Percentiles rank a stretch among this genome's conserved stretches.
phyloP scores from a whole-genome alignment of 2,797 vertebrate genomes.

The Erpetoichthys calabaricus region DNA sequence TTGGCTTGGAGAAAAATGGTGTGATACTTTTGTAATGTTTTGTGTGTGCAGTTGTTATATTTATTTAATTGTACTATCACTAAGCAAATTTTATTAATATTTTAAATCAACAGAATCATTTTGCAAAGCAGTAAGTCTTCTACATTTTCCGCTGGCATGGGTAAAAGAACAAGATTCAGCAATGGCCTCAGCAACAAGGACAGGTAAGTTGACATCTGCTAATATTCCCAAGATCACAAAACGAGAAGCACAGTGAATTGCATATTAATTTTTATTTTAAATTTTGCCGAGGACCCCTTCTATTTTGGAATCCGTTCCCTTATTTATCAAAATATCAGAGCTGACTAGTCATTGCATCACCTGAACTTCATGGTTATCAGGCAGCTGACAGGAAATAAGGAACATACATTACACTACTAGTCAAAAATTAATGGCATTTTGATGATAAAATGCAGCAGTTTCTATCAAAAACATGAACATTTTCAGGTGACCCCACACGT shows the following conservation, averaged over 20 bases:
- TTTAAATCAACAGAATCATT: conserved; percentile 61
- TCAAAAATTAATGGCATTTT: too few relatives aligned
- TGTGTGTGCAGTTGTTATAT: neutral
- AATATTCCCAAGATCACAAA: too few relatives aligned
- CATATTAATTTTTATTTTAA: conserved; percentile 9
- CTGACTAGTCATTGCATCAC: too few relatives aligned
- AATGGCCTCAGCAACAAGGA: conserved; percentile 61
- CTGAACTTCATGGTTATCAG: too few relatives aligned
- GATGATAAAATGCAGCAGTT: too few relatives aligned
- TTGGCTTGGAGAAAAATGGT: too few relatives aligned
- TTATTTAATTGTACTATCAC: conserved; percentile 11
- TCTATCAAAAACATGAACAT: too few relatives aligned
- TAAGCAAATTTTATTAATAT: conserved; percentile 19
- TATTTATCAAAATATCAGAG: neutral
- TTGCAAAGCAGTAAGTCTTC: conserved; percentile 70
- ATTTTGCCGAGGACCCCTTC: conserved; percentile 10
- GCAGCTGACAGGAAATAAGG: too few relatives aligned
- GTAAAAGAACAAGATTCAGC: conserved; percentile 83
- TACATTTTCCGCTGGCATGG: conserved; percentile 57
- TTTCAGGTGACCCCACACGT: too few relatives aligned
- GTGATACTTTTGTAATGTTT: neutral
- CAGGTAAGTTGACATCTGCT: conserved; percentile 55
- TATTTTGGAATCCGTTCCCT: conserved; percentile 10
- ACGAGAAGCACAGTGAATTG: too few relatives aligned
- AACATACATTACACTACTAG: too few relatives aligned